Conservation (phyloP, 1,140 invertebrate genomes). For the Cyclina sinensis region DNA sequence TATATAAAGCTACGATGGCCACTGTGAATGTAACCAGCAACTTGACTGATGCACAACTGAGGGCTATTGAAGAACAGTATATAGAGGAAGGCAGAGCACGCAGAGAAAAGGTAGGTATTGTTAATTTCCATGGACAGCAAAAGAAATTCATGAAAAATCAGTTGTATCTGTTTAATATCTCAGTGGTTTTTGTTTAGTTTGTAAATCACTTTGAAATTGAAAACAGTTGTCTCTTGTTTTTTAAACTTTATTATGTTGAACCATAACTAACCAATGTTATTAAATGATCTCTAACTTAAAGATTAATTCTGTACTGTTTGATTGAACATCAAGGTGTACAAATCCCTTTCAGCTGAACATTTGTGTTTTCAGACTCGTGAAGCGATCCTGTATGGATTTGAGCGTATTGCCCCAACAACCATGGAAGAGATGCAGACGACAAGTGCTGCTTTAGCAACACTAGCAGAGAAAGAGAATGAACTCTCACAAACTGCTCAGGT, state of each 20-base stretch:
- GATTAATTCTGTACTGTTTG: too few species aligned
- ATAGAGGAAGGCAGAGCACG: not conserved
- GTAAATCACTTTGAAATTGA: too few species aligned
- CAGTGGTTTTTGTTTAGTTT: too few species aligned
- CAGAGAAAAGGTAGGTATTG: not conserved
- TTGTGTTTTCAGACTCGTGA: slow-evolving; percentile 62
- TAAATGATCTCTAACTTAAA: too few species aligned
- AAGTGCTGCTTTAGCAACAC: slow-evolving; percentile 64
- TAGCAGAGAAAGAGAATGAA: slow-evolving; percentile 71
- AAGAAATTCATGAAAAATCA: too few species aligned
- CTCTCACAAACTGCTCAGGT: slow-evolving; percentile 66
- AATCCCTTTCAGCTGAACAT: too few species aligned
- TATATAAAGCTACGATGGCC: not conserved
- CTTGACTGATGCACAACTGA: not conserved
- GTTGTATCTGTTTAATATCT: too few species aligned
- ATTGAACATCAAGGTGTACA: too few species aligned
- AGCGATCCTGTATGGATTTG: slow-evolving; percentile 66
- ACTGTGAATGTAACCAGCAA: not conserved
- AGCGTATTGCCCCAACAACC: slow-evolving; percentile 61
- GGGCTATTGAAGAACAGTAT: not conserved
- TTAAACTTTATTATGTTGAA: too few species aligned
- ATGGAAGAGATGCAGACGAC: slow-evolving; percentile 70
- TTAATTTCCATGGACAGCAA: too few species aligned
- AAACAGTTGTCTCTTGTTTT: too few species aligned
- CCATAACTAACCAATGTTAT: too few species aligned